phyloP scores from a whole-genome alignment of 1,140 invertebrate species.

The Euwallacea similis region DNA sequence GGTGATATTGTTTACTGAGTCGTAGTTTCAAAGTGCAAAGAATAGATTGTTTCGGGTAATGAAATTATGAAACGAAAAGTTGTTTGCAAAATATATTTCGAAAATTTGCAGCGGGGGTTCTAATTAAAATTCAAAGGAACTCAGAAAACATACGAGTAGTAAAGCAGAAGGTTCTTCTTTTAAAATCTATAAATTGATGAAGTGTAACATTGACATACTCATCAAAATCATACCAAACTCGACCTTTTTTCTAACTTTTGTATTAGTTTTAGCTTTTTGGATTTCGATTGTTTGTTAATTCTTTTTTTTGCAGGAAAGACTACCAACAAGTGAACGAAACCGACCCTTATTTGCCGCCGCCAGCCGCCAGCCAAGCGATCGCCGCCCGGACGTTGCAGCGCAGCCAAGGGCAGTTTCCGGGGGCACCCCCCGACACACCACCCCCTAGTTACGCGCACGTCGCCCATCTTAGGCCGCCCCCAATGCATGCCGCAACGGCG shows the following conservation, averaged over 20 bases:
- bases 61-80: too few relatives aligned
- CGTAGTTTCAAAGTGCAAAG: too few relatives aligned
- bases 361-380: constrained; percentile 64
- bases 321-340: constrained; percentile 74
- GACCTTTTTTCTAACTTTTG: not conserved
- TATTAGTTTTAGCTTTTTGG: not conserved
- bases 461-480: constrained; percentile 47
- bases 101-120: too few relatives aligned
- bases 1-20: too few relatives aligned
- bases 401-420: constrained; percentile 54
- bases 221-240: not conserved
- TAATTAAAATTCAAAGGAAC: too few relatives aligned
- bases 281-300: not conserved
- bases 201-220: not conserved
- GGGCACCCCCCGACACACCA: constrained; percentile 52
- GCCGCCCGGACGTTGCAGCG: constrained; percentile 62
- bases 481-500: constrained; percentile 46
- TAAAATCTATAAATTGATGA: not conserved
- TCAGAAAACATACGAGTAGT: too few relatives aligned
- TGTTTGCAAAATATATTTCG: too few relatives aligned
- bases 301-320: constrained; percentile 63
- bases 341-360: constrained; percentile 66
- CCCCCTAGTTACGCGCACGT: constrained; percentile 54
- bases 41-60: too few relatives aligned
- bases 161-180: not conserved